Evolutionary conservation across 2,113 vertebrate species (phyloP).

Genomic region (Phocoena sinus): DNA sequence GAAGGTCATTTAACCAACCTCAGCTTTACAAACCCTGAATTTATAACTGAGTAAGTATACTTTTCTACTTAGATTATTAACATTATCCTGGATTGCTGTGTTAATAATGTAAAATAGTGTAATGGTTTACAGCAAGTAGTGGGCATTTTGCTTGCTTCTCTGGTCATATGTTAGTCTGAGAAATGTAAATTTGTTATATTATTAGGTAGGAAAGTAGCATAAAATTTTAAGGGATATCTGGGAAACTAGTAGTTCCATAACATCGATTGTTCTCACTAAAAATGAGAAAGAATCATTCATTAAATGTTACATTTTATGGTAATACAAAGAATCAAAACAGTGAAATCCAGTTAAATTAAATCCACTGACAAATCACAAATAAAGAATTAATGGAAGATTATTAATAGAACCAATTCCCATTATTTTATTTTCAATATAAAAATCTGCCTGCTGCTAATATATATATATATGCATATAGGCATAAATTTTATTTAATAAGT

Average conservation of each 20-base stretch:
- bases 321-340: conserved; percentile 9
- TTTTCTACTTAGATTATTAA: neutral
- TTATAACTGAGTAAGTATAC: conserved; percentile 82
- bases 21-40: conserved; percentile 78
- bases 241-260: neutral
- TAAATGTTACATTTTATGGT: neutral
- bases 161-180: neutral
- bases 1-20: conserved; percentile 77
- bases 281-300: conserved; percentile 5
- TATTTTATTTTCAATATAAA: conserved; percentile 3
- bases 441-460: neutral
- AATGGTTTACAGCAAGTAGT: neutral
- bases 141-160: neutral
- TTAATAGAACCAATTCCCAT: neutral
- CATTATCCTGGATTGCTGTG: neutral
- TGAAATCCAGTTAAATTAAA: neutral
- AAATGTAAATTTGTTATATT: neutral
- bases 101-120: neutral
- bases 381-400: neutral
- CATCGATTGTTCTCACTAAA: neutral
- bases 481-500: neutral
- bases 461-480: neutral
- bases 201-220: neutral
- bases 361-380: conserved; percentile 3
- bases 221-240: neutral